Base-by-base conservation (phyloP, 2,797 vertebrate genomes). In the Phaenicophaeus curvirostris region DNA sequence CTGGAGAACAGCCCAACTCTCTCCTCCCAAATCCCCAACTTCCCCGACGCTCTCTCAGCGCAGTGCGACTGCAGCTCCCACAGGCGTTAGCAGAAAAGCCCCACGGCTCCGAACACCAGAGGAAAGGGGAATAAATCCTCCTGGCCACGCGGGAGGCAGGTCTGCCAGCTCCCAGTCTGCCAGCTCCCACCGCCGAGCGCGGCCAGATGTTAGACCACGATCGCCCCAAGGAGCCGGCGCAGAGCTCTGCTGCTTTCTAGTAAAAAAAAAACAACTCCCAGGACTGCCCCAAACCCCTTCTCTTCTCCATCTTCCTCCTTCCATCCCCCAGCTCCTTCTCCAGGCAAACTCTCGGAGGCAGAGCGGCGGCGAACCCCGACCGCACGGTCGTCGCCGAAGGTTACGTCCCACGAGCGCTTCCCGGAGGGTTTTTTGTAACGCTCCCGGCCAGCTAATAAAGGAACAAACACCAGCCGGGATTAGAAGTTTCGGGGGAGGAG, bases 21-120 rank as follows among this genome's bases (percentile, higher is more conserved):
- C 31, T 41, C 33, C 86, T 50, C 83, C 82, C 93, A 71, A 66
- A 54, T 11, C 85, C 76, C 75, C 66, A 66, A 58, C 96, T 92
- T 91, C 67, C 95, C 93, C 74, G 41, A 71, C 62, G 90, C 93
- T 93, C 91, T 74, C 75, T 83, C 90, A 46, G 92, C 71, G 92
- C 90, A 93, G 77, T 16, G 76, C 19, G 63, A 57, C 77, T 82
- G 88, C 88, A 72, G 90, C 61, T 74, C 58, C 92, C 65, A 30
- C 89, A 13, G 28, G 8, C 19, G 0, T 5, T 6, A 7, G 7
- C 0, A 37, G 39, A 13, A 25, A 30, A 13, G 0, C 33, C 57
- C 31, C 4, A 0, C 3, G 3, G 37, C 48, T 15, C 33, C 1
- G 0, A 17, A 12, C 18, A 55, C 27, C n/a, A 3, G 13, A 30